A percentile compares a stretch with the other conserved stretches of the same genome.
Conservation (phyloP, 2,797 vertebrate genomes). For the Falco concolor region DNA sequence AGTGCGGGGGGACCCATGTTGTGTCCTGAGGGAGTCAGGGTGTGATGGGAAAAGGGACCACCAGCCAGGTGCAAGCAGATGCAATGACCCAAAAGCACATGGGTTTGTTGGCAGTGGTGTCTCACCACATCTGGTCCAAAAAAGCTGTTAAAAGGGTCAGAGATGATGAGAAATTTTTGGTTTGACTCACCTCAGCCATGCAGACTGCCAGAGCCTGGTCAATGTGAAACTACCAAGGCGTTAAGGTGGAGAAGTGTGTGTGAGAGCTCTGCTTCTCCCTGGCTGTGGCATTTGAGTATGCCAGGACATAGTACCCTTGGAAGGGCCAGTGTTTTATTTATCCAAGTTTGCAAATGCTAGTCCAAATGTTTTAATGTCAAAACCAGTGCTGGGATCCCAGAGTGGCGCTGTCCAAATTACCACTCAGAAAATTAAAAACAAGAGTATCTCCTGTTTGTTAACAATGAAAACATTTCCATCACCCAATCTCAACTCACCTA, state of each 20-base stretch:
- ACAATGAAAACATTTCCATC: background rate
- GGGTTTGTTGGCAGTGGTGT: background rate
- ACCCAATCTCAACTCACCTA: background rate
- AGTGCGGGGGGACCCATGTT: accelerated
- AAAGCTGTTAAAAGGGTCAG: background rate
- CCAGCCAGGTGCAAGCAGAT: background rate
- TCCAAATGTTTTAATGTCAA: background rate
- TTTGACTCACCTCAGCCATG: background rate
- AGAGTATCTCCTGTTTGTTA: background rate
- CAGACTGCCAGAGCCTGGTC: background rate
- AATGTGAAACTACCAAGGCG: accelerated
- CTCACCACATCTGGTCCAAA: background rate
- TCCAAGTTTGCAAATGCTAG: background rate
- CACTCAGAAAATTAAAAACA: background rate
- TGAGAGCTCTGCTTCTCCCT: background rate
- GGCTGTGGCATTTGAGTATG: background rate
- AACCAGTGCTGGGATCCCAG: background rate
- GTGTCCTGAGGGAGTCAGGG: background rate
- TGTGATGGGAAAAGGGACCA: background rate
- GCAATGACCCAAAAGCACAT: accelerated
- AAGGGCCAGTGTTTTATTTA: background rate
- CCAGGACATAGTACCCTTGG: background rate
- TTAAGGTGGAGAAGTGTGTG: background rate
- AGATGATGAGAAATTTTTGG: background rate
- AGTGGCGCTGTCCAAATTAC: background rate